Percentiles rank a stretch among this genome's conserved stretches.
Evolutionary conservation across 2,113 vertebrate genomes (phyloP).

Genomic region (Bucco capensis): DNA sequence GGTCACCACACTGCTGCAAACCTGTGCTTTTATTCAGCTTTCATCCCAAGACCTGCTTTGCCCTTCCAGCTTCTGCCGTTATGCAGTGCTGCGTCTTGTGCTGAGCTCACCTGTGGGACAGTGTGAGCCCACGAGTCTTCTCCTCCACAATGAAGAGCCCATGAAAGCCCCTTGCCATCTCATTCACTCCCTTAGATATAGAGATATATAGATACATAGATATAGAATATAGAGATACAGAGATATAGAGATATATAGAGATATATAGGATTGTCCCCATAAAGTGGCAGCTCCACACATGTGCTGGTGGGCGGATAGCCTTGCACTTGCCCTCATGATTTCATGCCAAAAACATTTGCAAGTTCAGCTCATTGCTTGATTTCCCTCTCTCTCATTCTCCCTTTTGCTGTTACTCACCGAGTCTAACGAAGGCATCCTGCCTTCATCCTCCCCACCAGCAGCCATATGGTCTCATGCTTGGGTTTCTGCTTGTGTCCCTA

Average conservation of each 20-base stretch:
- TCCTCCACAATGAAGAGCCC: accelerated
- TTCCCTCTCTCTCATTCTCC: not conserved
- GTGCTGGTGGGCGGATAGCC: constrained; percentile 18
- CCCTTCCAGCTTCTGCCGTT: not conserved
- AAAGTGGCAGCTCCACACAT: not conserved
- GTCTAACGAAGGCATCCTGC: not conserved
- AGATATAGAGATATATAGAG: no score
- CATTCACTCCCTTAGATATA: not conserved
- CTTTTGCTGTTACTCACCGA: not conserved
- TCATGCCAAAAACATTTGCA: constrained; percentile 53
- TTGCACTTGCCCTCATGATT: constrained; percentile 52
- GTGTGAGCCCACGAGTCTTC: not conserved
- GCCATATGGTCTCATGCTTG: not conserved
- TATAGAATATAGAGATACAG: no score
- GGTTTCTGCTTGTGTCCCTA: not conserved
- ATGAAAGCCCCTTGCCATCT: not conserved
- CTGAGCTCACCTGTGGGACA: not conserved
- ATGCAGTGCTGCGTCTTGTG: not conserved
- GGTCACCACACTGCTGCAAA: not conserved
- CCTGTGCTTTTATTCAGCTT: not conserved
- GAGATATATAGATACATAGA: not conserved
- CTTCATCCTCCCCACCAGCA: not conserved
- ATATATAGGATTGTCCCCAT: not conserved
- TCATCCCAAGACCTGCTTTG: not conserved
- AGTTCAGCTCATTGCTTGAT: not conserved